Percentiles rank a stretch among this genome's conserved stretches.
Conservation (phyloP, 2,113 vertebrate species). For the Dasypus novemcinctus region DNA sequence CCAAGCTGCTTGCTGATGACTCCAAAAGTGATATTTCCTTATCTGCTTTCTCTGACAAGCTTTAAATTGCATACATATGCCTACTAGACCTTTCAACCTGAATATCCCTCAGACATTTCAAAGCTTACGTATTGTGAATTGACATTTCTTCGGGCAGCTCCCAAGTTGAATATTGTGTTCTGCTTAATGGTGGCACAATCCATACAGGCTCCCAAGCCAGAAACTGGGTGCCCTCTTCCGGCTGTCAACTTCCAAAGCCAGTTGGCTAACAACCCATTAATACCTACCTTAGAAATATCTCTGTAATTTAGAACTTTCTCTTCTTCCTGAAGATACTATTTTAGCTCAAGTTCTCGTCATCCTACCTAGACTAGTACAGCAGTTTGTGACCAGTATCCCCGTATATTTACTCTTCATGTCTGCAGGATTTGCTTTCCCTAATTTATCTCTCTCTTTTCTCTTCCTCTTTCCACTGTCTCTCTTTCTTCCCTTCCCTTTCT, state of each 20-base stretch:
- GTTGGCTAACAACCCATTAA: neutral
- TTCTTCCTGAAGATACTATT: neutral
- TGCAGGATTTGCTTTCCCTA: neutral
- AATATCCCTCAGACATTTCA: neutral
- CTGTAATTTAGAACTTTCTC: neutral
- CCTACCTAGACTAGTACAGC: neutral
- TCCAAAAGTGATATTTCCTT: neutral
- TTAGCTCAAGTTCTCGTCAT: neutral
- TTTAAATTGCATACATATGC: neutral
- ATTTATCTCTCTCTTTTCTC: neutral
- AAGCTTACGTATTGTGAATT: neutral
- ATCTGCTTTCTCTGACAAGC: neutral
- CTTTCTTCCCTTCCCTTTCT: neutral
- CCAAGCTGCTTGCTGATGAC: neutral
- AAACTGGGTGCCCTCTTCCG: neutral
- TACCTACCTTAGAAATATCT: neutral
- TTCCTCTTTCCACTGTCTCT: neutral
- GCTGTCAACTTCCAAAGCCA: neutral
- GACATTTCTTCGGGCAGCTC: neutral
- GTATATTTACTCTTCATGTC: neutral
- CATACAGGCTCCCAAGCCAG: neutral
- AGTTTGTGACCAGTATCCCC: neutral
- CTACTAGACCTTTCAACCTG: neutral
- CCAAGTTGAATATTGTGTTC: neutral
- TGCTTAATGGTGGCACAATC: neutral